These are phyloP conservation scores for Protonibea diacanthus DNA, from an alignment of 2,797 vertebrate species.

Conservation along the genomic window DNA sequence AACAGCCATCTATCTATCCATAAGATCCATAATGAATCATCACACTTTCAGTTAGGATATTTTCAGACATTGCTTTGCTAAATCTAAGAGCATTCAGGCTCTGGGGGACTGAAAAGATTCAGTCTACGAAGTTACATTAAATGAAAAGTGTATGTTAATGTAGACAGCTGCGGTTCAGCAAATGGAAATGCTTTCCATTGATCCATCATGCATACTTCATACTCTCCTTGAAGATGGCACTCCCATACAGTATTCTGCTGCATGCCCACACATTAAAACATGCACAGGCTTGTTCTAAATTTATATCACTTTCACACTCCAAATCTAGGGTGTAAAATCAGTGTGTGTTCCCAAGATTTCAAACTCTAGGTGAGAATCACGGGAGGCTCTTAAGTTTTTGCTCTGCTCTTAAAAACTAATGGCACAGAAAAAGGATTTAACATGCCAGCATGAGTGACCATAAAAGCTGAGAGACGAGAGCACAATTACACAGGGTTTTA, in stretches of 20 bases:
- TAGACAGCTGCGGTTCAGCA: neutral
- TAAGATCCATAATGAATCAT: slow-evolving; percentile 16
- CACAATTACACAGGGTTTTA: neutral
- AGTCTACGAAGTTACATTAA: slow-evolving; percentile 1
- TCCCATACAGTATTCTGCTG: slow-evolving; percentile 2
- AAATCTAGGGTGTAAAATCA: neutral
- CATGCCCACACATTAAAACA: neutral
- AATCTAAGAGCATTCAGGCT: slow-evolving; percentile 3
- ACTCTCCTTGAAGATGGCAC: neutral
- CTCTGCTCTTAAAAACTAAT: neutral
- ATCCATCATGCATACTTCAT: neutral
- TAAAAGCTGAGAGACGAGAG: neutral
- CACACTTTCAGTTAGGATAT: slow-evolving; percentile 5
- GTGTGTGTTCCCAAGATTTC: neutral
- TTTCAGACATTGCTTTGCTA: slow-evolving; percentile 16
- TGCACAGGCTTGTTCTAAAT: neutral
- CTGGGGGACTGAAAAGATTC: neutral
- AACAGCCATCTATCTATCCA: slow-evolving; percentile 10
- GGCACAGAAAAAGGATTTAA: slow-evolving; percentile 8
- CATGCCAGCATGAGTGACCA: neutral
- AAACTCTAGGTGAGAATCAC: neutral
- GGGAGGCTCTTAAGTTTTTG: neutral
- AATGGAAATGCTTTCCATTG: slow-evolving; percentile 3
- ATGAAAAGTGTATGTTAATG: slow-evolving; percentile 19
- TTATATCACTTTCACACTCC: neutral